Percentiles rank a stretch among this genome's conserved stretches.
Conservation (phyloP, 2,888 invertebrate species). For the Nudaria mundana region DNA sequence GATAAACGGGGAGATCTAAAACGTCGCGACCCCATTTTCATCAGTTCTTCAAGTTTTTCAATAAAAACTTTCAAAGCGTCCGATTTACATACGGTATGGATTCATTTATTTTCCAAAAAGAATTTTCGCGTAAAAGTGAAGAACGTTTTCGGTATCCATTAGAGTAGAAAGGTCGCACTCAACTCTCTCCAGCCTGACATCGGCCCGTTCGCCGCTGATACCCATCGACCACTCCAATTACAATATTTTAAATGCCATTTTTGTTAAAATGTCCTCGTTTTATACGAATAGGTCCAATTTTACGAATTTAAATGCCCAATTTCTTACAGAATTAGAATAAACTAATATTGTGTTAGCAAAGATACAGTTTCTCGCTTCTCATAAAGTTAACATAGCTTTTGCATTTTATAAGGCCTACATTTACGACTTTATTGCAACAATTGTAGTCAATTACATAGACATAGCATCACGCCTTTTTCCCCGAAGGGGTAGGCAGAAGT, state of each 20-base stretch:
- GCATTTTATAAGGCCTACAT: background rate
- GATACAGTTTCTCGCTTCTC: too few relatives aligned
- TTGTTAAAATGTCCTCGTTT: slow-evolving; percentile 37
- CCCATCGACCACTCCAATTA: slow-evolving; percentile 57
- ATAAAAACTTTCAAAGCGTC: slow-evolving; percentile 77
- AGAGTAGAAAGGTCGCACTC: slow-evolving; percentile 64
- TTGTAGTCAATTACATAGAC: too few relatives aligned
- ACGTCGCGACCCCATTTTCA: slow-evolving; percentile 73
- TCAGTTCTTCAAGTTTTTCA: slow-evolving; percentile 79
- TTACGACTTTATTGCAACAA: background rate
- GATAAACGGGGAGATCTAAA: slow-evolving; percentile 63
- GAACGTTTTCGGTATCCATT: slow-evolving; percentile 71
- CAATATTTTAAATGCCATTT: slow-evolving; percentile 57
- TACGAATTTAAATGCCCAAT: slow-evolving; percentile 15
- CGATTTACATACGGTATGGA: slow-evolving; percentile 78
- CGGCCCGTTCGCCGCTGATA: slow-evolving; percentile 40
- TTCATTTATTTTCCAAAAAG: slow-evolving; percentile 76
- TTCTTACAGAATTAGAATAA: slow-evolving; percentile 7
- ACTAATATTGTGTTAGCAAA: background rate
- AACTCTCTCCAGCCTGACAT: slow-evolving; percentile 35
- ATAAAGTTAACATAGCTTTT: too few relatives aligned
- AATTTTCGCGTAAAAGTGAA: slow-evolving; percentile 69
- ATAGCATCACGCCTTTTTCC: too few relatives aligned
- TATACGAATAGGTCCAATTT: slow-evolving; percentile 36
- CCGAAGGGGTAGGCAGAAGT: too few relatives aligned